Percentiles rank a stretch among this genome's conserved stretches.
Evolutionary conservation across 2,888 invertebrate genomes (phyloP).

Genomic region (Machimus rusticus): DNA sequence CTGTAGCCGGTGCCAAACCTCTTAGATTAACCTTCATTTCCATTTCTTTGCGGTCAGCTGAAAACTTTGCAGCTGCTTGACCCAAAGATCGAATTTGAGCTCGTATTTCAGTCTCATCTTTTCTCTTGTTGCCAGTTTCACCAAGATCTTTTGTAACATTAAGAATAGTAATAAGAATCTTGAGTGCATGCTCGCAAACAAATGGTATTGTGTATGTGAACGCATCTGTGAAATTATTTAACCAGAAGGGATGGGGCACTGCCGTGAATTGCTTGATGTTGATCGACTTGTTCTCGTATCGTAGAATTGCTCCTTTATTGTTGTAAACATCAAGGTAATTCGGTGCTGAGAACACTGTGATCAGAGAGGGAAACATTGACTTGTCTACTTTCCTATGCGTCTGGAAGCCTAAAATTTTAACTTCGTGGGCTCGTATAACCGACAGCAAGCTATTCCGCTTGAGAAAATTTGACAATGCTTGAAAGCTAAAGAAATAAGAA

Average conservation of each 20-base stretch:
- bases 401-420: constrained; percentile 96
- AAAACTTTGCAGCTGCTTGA: neutral
- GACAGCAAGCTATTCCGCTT: constrained; percentile 98
- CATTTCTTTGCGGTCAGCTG: neutral
- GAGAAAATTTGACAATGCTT: constrained; percentile 98
- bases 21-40: neutral
- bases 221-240: constrained; percentile 99
- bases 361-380: constrained; percentile 96
- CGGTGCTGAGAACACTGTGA: constrained; percentile 98
- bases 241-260: constrained; percentile 97
- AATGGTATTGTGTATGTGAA: constrained; percentile 99
- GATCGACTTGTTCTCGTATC: constrained; percentile 99
- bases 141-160: constrained; percentile 66
- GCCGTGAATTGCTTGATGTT: constrained; percentile 99
- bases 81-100: neutral
- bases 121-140: neutral
- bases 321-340: constrained; percentile 99
- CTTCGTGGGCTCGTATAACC: constrained; percentile 98
- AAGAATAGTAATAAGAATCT: constrained; percentile 97
- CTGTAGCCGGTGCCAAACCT: neutral
- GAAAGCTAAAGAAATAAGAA: constrained; percentile 90
- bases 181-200: constrained; percentile 96
- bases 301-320: constrained; percentile 97
- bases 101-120: neutral
- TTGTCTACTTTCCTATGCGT: constrained; percentile 99